phyloP scores from a whole-genome alignment of 2,888 invertebrate species.

The Chrysodeixis includens region DNA sequence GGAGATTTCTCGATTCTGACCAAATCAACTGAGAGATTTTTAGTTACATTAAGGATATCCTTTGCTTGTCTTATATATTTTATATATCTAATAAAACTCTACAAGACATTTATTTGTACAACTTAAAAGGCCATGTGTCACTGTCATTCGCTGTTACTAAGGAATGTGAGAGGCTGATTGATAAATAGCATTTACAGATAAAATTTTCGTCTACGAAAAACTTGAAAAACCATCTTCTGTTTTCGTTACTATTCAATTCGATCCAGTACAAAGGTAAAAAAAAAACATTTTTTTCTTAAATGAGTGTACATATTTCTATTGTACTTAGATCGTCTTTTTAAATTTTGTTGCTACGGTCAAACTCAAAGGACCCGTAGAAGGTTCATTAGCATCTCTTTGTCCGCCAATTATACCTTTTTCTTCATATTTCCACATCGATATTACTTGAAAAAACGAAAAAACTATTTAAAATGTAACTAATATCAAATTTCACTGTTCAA shows the following conservation, averaged over 20 bases:
- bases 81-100: neutral
- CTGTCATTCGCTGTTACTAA: neutral
- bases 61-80: neutral
- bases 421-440: slow-evolving; percentile 3
- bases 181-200: neutral
- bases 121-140: neutral
- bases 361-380: slow-evolving; percentile 18
- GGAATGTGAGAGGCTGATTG: neutral
- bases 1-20: neutral
- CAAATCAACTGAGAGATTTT: neutral
- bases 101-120: neutral
- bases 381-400: slow-evolving; percentile 35
- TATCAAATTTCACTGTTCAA: slow-evolving; percentile 39
- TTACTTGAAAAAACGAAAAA: neutral
- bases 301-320: slow-evolving; percentile 1
- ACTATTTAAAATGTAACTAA: slow-evolving; percentile 11
- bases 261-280: too few relatives aligned
- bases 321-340: slow-evolving; percentile 13
- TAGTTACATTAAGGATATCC: neutral
- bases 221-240: too few relatives aligned
- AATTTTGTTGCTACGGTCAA: neutral
- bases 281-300: neutral
- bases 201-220: too few relatives aligned
- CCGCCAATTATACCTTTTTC: slow-evolving; percentile 26
- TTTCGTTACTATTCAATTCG: too few relatives aligned